Conservation (phyloP, 2,888 invertebrate genomes). For the Coelinius sp. region DNA sequence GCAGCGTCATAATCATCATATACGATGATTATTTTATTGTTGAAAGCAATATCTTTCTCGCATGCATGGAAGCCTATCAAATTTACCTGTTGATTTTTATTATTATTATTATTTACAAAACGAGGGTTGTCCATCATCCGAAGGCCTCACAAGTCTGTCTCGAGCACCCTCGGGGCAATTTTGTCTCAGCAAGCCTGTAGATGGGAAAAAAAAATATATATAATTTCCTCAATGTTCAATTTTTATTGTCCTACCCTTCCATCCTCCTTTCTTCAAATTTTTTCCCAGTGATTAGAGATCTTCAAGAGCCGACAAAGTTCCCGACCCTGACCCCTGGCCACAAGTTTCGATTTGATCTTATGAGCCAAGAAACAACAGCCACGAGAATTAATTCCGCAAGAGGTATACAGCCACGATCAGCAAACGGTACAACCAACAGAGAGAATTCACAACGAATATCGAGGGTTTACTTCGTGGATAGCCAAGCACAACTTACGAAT, state of each 20-base stretch:
- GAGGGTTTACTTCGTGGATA: too few species aligned
- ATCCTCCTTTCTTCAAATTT: background rate
- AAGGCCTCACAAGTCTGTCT: slow-evolving; percentile 55
- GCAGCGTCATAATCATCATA: background rate
- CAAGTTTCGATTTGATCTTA: slow-evolving; percentile 17
- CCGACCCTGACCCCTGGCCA: slow-evolving; percentile 23
- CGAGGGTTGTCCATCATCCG: slow-evolving; percentile 6
- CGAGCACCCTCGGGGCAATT: slow-evolving; percentile 57
- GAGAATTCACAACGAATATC: slow-evolving; percentile 12
- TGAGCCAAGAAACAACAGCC: background rate
- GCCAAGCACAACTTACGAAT: background rate
- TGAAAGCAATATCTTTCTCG: slow-evolving; percentile 13
- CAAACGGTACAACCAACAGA: slow-evolving; percentile 13
- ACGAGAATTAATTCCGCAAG: slow-evolving; percentile 19
- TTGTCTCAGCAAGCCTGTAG: slow-evolving; percentile 61
- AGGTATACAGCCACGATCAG: background rate
- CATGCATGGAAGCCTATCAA: slow-evolving; percentile 13
- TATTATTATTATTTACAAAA: slow-evolving; percentile 33
- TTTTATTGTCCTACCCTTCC: background rate
- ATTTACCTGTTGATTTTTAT: background rate
- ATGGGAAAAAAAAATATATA: background rate
- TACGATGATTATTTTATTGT: background rate
- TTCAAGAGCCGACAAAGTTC: slow-evolving; percentile 25
- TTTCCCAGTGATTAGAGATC: slow-evolving; percentile 8
- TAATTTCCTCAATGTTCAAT: background rate